Evolutionary conservation across 64 coral and sea anemone genomes (phyloP).

Genomic region (Montipora foliosa): DNA sequence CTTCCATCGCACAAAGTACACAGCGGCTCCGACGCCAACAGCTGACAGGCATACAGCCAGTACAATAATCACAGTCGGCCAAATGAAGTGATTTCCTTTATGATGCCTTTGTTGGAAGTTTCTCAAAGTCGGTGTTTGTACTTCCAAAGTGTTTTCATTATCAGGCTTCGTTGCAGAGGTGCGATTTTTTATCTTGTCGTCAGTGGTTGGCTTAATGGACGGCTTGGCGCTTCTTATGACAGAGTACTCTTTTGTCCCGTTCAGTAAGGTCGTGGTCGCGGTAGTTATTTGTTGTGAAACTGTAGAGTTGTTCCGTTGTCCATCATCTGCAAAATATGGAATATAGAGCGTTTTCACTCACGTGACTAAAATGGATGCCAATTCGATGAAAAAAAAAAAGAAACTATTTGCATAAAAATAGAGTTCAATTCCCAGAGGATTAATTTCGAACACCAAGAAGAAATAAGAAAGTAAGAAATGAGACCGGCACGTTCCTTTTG

Average conservation of each 20-base stretch:
- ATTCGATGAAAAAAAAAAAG: no score
- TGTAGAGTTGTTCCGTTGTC: background rate
- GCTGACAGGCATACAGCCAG: background rate
- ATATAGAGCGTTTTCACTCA: no score
- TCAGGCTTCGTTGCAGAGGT: background rate
- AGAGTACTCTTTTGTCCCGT: background rate
- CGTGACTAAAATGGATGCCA: no score
- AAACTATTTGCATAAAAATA: no score
- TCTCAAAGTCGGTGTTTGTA: background rate
- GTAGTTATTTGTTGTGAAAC: background rate
- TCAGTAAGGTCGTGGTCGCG: background rate
- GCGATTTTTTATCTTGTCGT: background rate
- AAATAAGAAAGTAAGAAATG: no score
- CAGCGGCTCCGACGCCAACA: constrained; percentile 2
- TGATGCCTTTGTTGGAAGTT: no score
- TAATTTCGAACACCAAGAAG: no score
- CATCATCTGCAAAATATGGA: background rate
- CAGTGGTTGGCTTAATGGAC: background rate
- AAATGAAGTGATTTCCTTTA: background rate
- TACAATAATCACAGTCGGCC: background rate
- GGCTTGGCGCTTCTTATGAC: background rate
- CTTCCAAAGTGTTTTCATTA: background rate
- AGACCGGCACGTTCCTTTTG: no score
- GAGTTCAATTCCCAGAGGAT: no score
- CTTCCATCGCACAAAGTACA: constrained; percentile 29